These are phyloP conservation scores for Cisticola juncidis DNA, from an alignment of 2,113 vertebrate species.

Conservation along the genomic window DNA sequence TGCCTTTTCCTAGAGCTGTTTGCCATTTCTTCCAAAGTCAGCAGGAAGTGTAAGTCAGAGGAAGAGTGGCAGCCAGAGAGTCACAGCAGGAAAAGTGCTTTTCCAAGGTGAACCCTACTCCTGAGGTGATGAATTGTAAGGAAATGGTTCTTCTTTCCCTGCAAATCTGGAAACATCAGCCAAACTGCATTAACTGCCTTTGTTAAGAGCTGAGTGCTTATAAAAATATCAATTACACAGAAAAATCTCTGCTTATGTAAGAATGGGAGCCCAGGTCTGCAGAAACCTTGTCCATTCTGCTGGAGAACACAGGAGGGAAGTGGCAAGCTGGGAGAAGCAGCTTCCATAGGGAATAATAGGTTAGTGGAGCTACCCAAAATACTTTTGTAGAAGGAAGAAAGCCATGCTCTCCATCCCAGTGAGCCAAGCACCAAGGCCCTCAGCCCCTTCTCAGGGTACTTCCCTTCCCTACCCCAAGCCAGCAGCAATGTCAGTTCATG, in stretches of 20 bases:
- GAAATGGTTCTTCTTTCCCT: neutral
- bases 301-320: neutral
- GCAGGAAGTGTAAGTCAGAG: neutral
- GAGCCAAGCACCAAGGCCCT: neutral
- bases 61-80: neutral
- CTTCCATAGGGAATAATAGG: rapidly evolving
- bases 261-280: neutral
- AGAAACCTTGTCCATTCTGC: neutral
- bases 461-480: neutral
- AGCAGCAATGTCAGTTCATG: neutral
- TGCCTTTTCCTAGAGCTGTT: neutral
- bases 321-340: neutral
- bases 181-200: neutral
- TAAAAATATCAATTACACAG: neutral
- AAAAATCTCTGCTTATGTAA: neutral
- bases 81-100: neutral
- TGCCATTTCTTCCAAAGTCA: neutral
- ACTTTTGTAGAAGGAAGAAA: neutral
- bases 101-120: neutral
- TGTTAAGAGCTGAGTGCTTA: neutral
- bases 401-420: neutral
- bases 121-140: neutral
- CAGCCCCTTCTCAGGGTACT: neutral
- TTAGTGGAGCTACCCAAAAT: neutral
- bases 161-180: neutral